Conservation (phyloP, 64 coral and sea anemone species). For the Montipora capricornis region DNA sequence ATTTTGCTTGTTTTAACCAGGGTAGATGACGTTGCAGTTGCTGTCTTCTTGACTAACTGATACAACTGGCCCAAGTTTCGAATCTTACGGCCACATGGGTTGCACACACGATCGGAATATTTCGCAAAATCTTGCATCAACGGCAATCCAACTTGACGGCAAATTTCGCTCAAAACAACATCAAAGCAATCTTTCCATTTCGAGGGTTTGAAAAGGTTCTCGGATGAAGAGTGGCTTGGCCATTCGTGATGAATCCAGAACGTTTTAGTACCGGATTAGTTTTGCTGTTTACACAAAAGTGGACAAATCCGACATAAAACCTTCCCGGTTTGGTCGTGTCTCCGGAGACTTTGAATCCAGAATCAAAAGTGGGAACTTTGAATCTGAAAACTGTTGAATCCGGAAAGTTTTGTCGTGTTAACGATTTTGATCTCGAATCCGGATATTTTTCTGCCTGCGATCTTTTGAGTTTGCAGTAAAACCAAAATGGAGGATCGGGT, state of each 20-base stretch:
- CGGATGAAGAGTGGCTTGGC: not conserved
- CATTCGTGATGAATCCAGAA: not conserved
- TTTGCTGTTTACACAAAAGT: too few relatives aligned
- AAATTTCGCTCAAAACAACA: slow-evolving; percentile 15
- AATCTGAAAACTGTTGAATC: too few relatives aligned
- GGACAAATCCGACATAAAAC: too few relatives aligned
- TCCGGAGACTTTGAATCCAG: too few relatives aligned
- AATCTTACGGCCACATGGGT: slow-evolving; percentile 29
- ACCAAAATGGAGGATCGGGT: too few relatives aligned
- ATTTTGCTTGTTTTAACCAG: not conserved
- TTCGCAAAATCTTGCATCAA: not conserved
- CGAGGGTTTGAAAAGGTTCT: slow-evolving; percentile 50
- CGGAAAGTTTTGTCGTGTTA: too few relatives aligned
- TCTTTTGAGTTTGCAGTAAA: too few relatives aligned
- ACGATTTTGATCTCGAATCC: too few relatives aligned
- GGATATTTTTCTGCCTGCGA: too few relatives aligned
- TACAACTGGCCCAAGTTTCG: slow-evolving; percentile 3
- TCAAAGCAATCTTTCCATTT: slow-evolving; percentile 26
- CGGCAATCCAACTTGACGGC: not conserved
- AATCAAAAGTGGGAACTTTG: too few relatives aligned
- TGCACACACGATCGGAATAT: slow-evolving; percentile 32
- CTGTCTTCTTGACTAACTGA: not conserved
- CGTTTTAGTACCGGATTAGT: too few relatives aligned
- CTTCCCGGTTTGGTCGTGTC: too few relatives aligned
- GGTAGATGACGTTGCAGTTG: not conserved